phyloP scores from a whole-genome alignment of 2,113 vertebrate genomes.

The Centrocercus urophasianus region DNA sequence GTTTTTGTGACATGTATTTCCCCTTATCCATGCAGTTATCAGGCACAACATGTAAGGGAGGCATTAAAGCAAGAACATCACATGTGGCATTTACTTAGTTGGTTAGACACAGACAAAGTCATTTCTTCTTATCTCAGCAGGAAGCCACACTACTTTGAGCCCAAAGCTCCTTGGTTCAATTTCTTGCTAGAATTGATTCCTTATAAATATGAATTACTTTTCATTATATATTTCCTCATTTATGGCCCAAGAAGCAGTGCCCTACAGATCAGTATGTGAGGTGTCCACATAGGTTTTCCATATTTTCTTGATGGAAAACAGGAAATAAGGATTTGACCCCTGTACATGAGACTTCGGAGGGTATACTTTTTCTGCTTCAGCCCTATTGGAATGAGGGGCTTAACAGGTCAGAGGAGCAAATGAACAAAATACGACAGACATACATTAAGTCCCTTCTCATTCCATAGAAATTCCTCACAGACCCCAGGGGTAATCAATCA shows the following conservation, averaged over 20 bases:
- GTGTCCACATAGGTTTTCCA: conserved; percentile 10
- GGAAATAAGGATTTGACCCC: neutral
- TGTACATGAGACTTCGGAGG: neutral
- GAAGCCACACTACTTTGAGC: conserved; percentile 51
- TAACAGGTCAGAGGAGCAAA: neutral
- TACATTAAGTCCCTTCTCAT: neutral
- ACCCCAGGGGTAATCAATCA: neutral
- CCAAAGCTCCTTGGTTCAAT: conserved; percentile 67
- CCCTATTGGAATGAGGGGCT: neutral
- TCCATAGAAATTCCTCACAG: neutral
- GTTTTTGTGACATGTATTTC: conserved; percentile 54
- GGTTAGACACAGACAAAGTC: conserved; percentile 63
- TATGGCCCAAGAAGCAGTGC: conserved; percentile 48
- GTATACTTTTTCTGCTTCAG: neutral
- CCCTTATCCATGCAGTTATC: conserved; percentile 47
- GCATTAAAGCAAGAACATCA: conserved; percentile 59
- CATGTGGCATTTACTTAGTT: conserved; percentile 60
- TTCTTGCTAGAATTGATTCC: conserved; percentile 58
- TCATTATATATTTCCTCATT: conserved; percentile 58
- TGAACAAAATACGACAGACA: neutral
- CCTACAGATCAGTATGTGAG: conserved; percentile 30
- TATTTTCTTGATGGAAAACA: neutral
- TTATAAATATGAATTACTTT: conserved; percentile 68
- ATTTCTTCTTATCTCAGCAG: conserved; percentile 59
- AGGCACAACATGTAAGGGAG: conserved; percentile 38